Evolutionary conservation across 2,888 invertebrate genomes (phyloP), one percentile per base, ranked within the genome.

Genomic region (Cremastinae sp.): DNA sequence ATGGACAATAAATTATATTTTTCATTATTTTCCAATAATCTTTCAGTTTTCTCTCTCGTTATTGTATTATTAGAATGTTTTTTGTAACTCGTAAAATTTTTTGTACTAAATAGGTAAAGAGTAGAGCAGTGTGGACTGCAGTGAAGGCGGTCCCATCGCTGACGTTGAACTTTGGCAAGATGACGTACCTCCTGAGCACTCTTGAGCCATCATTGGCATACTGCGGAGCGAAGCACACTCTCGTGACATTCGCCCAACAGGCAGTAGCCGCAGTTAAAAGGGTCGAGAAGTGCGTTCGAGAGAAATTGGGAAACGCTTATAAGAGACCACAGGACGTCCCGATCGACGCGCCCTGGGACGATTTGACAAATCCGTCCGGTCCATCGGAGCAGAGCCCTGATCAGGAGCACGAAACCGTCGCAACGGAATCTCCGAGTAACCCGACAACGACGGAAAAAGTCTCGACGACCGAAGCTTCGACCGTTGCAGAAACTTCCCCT

Each of bases 241-340:
- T 77, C 7, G 12, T 10, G 10, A 41, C 18, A 4, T 53, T 80
- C 7, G 2, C 16, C 7, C 1, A n/a, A 0, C 36, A 71, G 34
- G 45, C 72, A 5, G 1, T n/a, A 2, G 22, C 8, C 2, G 18
- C 75, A 7, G 10, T 71, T 5, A 16, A 70, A 0, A 47, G 61
- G 18, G 59, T 69, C n/a, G 43, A 51, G n/a, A 41, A 54, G 12
- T 80, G 80, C 38, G 41, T 80, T 34, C 36, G 36, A 7, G 47
- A 54, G 8, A 70, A 72, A n/a, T 69, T 69, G n/a, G 47, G 45
- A 2, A 34, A 62, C 2, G 43, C 4, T n/a, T 14, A 3, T 8
- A 41, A n/a, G 8, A 9, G 1, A 0, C 8, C 41, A 4, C 12
- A 22, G 1, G 5, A 8, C n/a, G 2, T 28, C 5, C 28, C 28